These are phyloP conservation scores for Molossus molossus DNA, from an alignment of 2,797 vertebrate species.

Conservation along the genomic window DNA sequence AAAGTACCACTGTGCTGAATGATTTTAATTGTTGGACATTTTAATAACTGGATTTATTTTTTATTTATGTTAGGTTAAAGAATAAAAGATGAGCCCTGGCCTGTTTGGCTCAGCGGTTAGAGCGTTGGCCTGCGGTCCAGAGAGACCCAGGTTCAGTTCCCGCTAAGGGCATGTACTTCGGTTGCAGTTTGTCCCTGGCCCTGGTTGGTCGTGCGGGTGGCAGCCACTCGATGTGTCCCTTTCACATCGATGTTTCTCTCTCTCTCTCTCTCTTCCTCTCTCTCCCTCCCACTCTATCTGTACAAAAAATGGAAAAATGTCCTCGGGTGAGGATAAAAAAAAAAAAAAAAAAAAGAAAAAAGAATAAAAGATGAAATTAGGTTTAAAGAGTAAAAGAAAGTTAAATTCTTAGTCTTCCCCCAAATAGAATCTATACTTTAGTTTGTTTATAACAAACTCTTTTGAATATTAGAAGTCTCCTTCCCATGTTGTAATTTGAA, in stretches of 20 bases:
- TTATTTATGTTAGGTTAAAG: slow-evolving; percentile 9
- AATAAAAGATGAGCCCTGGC: not conserved
- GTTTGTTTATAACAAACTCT: slow-evolving; percentile 26
- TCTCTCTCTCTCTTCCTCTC: too few relatives aligned
- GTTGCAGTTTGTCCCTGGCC: too few relatives aligned
- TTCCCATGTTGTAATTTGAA: not conserved
- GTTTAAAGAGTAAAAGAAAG: slow-evolving; percentile 5
- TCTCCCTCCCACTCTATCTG: too few relatives aligned
- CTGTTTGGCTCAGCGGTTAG: too few relatives aligned
- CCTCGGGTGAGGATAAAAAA: too few relatives aligned
- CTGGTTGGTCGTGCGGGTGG: too few relatives aligned
- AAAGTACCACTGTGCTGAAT: slow-evolving; percentile 8
- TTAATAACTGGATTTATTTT: slow-evolving; percentile 46
- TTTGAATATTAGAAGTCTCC: slow-evolving; percentile 12
- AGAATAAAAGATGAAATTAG: slow-evolving; percentile 24
- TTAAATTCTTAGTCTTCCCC: not conserved
- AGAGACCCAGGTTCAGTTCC: too few relatives aligned
- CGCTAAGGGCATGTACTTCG: too few relatives aligned
- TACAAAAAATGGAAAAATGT: too few relatives aligned
- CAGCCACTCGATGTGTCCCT: too few relatives aligned
- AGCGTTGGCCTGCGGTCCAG: too few relatives aligned
- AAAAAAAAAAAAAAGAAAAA: not conserved
- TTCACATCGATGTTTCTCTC: too few relatives aligned
- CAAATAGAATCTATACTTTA: slow-evolving; percentile 31
- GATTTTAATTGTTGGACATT: slow-evolving; percentile 61